Base-by-base conservation (phyloP, 2,888 invertebrate species). In the Yponomeuta evonymella region DNA sequence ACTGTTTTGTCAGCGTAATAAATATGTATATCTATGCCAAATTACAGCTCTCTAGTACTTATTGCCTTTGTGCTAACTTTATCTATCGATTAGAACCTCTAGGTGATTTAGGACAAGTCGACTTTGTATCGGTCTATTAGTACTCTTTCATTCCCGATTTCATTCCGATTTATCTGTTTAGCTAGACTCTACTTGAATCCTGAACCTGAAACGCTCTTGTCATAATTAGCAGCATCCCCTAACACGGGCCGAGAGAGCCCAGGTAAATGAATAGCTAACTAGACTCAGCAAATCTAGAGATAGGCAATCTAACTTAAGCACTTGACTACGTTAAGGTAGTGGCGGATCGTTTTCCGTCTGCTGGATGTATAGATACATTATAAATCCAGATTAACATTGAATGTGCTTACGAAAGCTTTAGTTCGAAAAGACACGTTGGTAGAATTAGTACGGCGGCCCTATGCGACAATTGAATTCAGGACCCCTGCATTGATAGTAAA, bases 241-340 rank as follows among this genome's bases (percentile, higher is more conserved):
- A 58, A 58, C 51, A 15, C 51, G 3, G 12, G 15, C 51, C 51
- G 15, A 15, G 51, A 58, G 51, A 58, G 51, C 51, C 15, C 51
- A 58, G 51, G 51, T 58, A 58, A 58, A 58, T 58, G 51, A 58
- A 58, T 58, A 58, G 51, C 51, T 58, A 58, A 58, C 51, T 58
- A 58, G 15, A 58, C 51, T 58, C 51, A 12, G 51, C 51, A 58
- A 58, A 58, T 58, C 51, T 58, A 58, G 51, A 58, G 51, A 58
- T 58, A 58, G 51, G 51, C 51, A 58, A 58, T 58, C 51, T 58
- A 58, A 58, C 51, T 58, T 58, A 43, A 43, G 43, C 6, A 58
- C 51, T 58, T 58, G 51, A 58, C 51, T 58, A 58, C 51, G 51
- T 58, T 58, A 58, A 15, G 12, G 51, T 12, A 58, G 51, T 15